phyloP scores from a whole-genome alignment of 2,888 invertebrate genomes.

The Ophioninae sp. region DNA sequence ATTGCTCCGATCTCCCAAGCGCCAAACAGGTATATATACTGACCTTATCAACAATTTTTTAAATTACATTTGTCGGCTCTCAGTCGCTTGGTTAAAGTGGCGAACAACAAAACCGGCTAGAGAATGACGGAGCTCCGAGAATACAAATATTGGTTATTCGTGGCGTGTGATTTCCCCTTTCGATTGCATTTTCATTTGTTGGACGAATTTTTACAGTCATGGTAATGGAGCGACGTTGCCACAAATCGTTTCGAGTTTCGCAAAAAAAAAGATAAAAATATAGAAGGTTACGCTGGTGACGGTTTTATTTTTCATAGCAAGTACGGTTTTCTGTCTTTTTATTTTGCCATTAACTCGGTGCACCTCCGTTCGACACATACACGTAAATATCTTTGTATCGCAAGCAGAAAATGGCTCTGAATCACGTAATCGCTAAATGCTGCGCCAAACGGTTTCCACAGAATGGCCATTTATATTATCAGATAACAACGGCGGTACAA shows the following conservation, averaged over 20 bases:
- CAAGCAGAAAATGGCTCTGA: slow-evolving; percentile 38
- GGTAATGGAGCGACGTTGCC: not conserved
- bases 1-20: too few species aligned
- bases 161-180: not conserved
- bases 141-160: not conserved
- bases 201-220: not conserved
- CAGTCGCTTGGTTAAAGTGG: not conserved
- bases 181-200: not conserved
- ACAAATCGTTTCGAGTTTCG: not conserved
- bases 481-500: slow-evolving; percentile 22
- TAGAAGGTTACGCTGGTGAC: not conserved
- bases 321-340: not conserved
- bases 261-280: not conserved
- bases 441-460: slow-evolving; percentile 43
- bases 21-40: too few species aligned
- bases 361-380: slow-evolving; percentile 28
- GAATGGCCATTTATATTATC: slow-evolving; percentile 43
- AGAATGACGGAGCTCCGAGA: not conserved
- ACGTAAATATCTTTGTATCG: slow-evolving; percentile 23
- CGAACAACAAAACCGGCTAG: not conserved
- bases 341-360: slow-evolving; percentile 21
- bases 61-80: too few species aligned
- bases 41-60: too few species aligned
- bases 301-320: not conserved
- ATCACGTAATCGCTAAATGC: slow-evolving; percentile 56